Conservation (phyloP, 2,888 invertebrate species). For the Anagyrus pseudococci region DNA sequence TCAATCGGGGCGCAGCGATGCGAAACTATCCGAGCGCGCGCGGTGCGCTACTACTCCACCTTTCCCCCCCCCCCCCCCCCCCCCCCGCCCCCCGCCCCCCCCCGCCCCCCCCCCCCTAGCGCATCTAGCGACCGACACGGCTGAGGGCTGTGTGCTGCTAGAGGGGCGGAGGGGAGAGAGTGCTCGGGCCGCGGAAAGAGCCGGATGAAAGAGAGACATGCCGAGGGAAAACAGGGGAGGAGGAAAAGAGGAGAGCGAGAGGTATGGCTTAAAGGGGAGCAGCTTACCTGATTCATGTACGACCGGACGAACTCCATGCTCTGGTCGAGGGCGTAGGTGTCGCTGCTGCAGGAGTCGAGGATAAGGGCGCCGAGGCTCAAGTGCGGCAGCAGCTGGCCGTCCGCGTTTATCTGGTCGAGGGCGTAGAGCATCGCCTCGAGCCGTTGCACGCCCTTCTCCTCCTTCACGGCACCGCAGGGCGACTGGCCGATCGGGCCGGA, state of each 20-base stretch:
- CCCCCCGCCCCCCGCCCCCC: no score
- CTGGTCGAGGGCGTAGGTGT: slow-evolving; percentile 73
- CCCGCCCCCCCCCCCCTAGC: no score
- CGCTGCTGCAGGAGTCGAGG: slow-evolving; percentile 67
- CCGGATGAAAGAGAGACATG: neutral
- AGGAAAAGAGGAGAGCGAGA: neutral
- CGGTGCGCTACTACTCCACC: no score
- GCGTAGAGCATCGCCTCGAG: slow-evolving; percentile 75
- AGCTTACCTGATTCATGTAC: slow-evolving; percentile 65
- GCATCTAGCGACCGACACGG: no score
- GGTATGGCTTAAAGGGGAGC: slow-evolving; percentile 7
- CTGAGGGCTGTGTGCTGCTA: no score
- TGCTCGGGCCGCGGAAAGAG: no score
- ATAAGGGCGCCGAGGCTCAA: slow-evolving; percentile 64
- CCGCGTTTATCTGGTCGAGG: slow-evolving; percentile 70
- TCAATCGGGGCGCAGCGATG: no score
- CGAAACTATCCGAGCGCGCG: no score
- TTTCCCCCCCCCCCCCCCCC: no score
- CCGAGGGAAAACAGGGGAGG: neutral
- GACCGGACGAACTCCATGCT: slow-evolving; percentile 72
- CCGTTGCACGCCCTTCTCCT: slow-evolving; percentile 74
- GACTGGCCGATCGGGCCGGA: slow-evolving; percentile 57
- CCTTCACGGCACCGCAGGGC: slow-evolving; percentile 68
- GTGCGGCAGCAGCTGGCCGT: slow-evolving; percentile 67
- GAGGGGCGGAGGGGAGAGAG: no score